Conservation (phyloP, 2,888 invertebrate species). For the Drosophila nr. perissopoda region DNA sequence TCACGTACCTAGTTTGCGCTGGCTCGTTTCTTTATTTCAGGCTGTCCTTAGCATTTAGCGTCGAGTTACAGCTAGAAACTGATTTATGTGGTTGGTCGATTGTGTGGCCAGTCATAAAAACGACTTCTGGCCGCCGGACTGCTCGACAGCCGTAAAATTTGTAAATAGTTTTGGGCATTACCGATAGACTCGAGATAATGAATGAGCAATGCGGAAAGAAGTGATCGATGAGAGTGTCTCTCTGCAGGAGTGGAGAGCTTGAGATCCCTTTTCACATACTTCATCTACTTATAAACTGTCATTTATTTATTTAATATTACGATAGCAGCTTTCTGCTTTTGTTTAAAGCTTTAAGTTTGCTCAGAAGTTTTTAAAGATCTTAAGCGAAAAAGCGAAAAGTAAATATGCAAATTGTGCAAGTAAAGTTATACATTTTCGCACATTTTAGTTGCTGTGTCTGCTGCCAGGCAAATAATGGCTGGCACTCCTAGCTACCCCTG, state of each 20-base stretch:
- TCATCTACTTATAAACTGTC: not conserved
- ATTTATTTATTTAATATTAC: not conserved
- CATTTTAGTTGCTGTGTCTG: slow-evolving; percentile 32
- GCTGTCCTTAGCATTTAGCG: slow-evolving; percentile 65
- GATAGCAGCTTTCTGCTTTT: not conserved
- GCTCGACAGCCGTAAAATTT: slow-evolving; percentile 61
- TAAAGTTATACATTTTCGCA: slow-evolving; percentile 40
- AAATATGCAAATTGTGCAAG: slow-evolving; percentile 16
- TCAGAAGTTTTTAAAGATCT: not conserved
- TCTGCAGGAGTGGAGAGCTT: too few species aligned
- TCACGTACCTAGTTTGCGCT: slow-evolving; percentile 54
- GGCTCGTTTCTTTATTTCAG: slow-evolving; percentile 25
- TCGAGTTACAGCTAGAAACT: slow-evolving; percentile 66
- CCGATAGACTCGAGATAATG: slow-evolving; percentile 53
- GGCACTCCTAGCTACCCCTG: slow-evolving; percentile 1
- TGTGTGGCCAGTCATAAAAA: slow-evolving; percentile 60
- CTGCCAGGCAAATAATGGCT: slow-evolving; percentile 22
- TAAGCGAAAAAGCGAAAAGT: not conserved
- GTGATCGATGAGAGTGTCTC: slow-evolving; percentile 1
- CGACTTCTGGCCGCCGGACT: slow-evolving; percentile 15
- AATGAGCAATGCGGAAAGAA: slow-evolving; percentile 36
- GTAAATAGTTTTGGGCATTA: slow-evolving; percentile 73
- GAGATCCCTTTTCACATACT: not conserved
- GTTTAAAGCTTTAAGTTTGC: slow-evolving; percentile 5
- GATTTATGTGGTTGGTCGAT: slow-evolving; percentile 69